Base-by-base conservation (phyloP, 2,113 vertebrate genomes). In the Dunckerocampus dactyliophorus region DNA sequence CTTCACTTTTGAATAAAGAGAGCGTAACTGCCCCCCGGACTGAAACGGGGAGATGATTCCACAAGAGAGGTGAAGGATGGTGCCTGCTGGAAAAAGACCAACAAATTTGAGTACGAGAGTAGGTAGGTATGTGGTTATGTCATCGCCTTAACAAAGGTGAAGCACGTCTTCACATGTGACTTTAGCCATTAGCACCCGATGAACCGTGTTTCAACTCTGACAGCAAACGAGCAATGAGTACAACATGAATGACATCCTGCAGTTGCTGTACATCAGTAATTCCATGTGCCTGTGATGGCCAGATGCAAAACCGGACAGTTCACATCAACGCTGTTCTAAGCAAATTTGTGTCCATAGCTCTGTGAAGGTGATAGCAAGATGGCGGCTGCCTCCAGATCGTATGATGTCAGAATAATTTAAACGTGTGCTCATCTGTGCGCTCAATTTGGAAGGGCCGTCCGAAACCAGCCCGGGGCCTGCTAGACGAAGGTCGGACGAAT, bases 11-110 rank as follows among this genome's bases (percentile, higher is more conserved):
- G 24, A 28, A 28, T 28, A 28, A 28, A 28, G 24, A 28, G 24
- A 28, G 24, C n/a, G n/a, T n/a, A 28, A 3, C 24, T 28, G 24
- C n/a, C 24, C 24, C 24, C 2, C 24, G 24, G 24, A 28, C 24
- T 28, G 24, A 28, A 28, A 3, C 24, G 63, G 79, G 80, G 73
- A 74, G 59, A 69, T 62, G 47, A 2, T 39, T 7, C 37, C 37
- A 1, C 37, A 8, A 39, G 2, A 74, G 42, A 57, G 71, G 62
- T 60, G 8, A 63, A 49, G 21, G 52, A 43, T 39, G 28, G 34
- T 48, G 14, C 15, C 45, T 16, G 45, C 3, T 17, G 17, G 17
- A 47, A n/a, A 47, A n/a, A 16, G 21, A 51, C 6, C 4, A 24
- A 3, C 11, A 22, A 2, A 21, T 21, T 49, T 3, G 2, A 28